A percentile compares a stretch with the other conserved stretches of the same genome.
These are phyloP conservation scores for Cataglyphis livida DNA, from an alignment of 2,888 invertebrate genomes.

Conservation along the genomic window DNA sequence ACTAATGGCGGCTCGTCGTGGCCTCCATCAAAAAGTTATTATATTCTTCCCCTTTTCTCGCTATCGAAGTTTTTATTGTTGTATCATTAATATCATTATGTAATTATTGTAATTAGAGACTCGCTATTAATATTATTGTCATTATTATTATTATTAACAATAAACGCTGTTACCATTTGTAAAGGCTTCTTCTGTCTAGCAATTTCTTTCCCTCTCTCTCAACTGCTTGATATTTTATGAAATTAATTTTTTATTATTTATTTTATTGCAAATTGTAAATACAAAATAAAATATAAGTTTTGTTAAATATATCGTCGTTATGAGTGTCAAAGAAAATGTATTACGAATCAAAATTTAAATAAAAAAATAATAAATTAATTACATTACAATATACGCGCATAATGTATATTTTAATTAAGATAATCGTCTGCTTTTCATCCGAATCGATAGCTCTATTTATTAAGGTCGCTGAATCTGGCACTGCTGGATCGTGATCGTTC, in stretches of 20 bases:
- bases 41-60: conserved; percentile 78
- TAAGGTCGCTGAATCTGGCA: conserved; percentile 70
- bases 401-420: conserved; percentile 9
- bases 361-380: not conserved
- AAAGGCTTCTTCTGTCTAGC: conserved; percentile 59
- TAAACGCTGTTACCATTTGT: conserved; percentile 86
- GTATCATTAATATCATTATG: conserved; percentile 83
- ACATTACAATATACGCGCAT: not conserved
- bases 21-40: conserved; percentile 71
- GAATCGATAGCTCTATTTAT: conserved; percentile 66
- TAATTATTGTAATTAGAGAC: conserved; percentile 85
- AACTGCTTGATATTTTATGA: not conserved
- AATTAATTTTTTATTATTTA: not conserved
- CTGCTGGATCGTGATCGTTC: conserved; percentile 59
- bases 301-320: not conserved
- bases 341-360: not conserved
- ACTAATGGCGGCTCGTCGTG: conserved; percentile 51
- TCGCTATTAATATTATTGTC: conserved; percentile 83
- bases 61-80: conserved; percentile 84
- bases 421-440: conserved; percentile 10
- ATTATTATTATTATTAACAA: conserved; percentile 82
- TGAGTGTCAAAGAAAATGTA: not conserved
- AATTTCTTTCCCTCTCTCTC: not conserved
- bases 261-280: not conserved
- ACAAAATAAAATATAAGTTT: not conserved